These are phyloP conservation scores for Enteromius unitaeniatus DNA, from an alignment of 2,797 vertebrate genomes.

Conservation along the genomic window DNA sequence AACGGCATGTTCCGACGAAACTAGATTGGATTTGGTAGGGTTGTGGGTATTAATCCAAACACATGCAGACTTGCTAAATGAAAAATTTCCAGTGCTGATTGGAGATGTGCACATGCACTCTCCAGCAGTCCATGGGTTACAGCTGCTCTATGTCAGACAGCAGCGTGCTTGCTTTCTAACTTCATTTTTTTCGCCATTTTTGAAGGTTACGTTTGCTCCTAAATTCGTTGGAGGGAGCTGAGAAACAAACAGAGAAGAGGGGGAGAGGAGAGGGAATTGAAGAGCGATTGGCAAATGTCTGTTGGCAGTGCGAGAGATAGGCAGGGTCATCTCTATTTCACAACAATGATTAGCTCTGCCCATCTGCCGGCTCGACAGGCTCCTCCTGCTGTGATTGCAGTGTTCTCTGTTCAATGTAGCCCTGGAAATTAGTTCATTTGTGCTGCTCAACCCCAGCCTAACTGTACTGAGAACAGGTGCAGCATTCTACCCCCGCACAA, in stretches of 20 bases:
- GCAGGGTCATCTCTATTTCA: constrained; percentile 86
- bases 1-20: neutral
- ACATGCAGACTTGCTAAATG: constrained; percentile 19
- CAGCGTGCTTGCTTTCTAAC: constrained; percentile 72
- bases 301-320: constrained; percentile 74
- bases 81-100: constrained; percentile 31
- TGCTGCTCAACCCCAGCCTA: constrained; percentile 73
- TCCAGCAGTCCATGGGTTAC: constrained; percentile 56
- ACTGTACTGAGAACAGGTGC: constrained; percentile 78
- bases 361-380: constrained; percentile 78
- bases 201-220: constrained; percentile 59
- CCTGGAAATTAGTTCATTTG: constrained; percentile 83
- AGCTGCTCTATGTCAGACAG: constrained; percentile 75
- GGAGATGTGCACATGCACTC: constrained; percentile 15
- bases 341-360: constrained; percentile 84
- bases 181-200: constrained; percentile 74
- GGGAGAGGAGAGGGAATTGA: constrained; percentile 59
- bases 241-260: constrained; percentile 59
- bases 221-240: constrained; percentile 67
- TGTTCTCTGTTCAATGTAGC: constrained; percentile 72
- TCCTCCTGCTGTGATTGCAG: constrained; percentile 80
- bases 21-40: neutral
- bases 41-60: constrained; percentile 37
- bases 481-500: constrained; percentile 65
- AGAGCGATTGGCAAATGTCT: constrained; percentile 66